Percentiles rank a stretch among this genome's conserved stretches.
Evolutionary conservation across 1,140 invertebrate species (phyloP).

Genomic region (Carposina sasakii): DNA sequence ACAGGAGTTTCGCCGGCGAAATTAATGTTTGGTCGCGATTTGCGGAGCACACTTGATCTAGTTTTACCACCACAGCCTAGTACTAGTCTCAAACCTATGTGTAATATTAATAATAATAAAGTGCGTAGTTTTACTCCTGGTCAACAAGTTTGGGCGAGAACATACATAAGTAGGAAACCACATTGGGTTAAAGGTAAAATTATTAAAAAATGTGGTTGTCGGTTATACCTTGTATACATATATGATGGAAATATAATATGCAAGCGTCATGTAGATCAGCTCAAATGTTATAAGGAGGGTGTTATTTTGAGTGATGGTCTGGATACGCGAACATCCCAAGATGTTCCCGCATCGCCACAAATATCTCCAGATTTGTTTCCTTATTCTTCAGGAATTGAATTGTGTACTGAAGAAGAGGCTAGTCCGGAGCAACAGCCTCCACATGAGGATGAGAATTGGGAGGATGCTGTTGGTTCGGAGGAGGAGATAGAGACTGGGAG

Average conservation of each 20-base stretch:
- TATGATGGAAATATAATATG: not conserved
- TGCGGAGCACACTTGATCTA: not conserved
- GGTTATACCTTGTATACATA: not conserved
- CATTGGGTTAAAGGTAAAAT: not conserved
- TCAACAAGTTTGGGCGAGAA: not conserved
- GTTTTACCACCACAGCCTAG: not conserved
- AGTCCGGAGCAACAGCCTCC: no score
- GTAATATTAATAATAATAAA: not conserved
- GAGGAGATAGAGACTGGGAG: no score
- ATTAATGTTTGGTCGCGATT: constrained; percentile 7
- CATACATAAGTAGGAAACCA: not conserved
- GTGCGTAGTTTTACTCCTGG: not conserved
- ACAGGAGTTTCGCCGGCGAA: constrained; percentile 4
- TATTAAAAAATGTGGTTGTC: not conserved
- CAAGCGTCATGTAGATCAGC: not conserved
- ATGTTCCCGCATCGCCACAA: no score
- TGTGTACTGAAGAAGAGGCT: no score
- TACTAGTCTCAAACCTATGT: not conserved
- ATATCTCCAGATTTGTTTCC: no score
- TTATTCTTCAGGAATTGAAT: no score
- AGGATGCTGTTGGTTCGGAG: no score
- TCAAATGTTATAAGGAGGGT: not conserved
- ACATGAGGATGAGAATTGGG: no score
- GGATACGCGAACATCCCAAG: no score
- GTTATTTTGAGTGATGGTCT: no score